Evolutionary conservation across 92 coral and sea anemone genomes (phyloP).

Genomic region (Scolanthus callimorphus): DNA sequence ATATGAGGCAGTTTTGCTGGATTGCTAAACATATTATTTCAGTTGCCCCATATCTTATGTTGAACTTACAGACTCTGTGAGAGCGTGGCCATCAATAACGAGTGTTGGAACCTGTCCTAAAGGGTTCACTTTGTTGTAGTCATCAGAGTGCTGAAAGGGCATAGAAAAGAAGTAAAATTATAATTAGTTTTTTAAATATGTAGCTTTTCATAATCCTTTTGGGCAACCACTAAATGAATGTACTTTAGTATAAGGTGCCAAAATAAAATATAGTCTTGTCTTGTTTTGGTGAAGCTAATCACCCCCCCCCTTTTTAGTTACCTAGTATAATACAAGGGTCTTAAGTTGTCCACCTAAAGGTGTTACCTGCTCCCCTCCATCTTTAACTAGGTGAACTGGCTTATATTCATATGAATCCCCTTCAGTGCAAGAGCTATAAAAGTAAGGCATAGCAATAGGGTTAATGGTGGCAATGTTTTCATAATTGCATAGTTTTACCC

Average conservation of each 20-base stretch:
- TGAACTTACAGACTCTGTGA: constrained; percentile 84
- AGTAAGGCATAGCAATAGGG: too few relatives aligned
- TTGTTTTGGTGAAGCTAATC: neutral
- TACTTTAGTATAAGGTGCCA: too few relatives aligned
- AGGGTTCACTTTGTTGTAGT: constrained; percentile 82
- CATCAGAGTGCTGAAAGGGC: constrained; percentile 65
- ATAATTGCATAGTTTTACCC: too few relatives aligned
- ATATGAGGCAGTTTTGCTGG: too few relatives aligned
- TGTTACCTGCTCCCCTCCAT: constrained; percentile 87
- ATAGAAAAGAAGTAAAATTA: too few relatives aligned
- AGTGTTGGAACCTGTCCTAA: constrained; percentile 71
- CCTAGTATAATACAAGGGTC: too few relatives aligned
- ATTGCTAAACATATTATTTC: too few relatives aligned
- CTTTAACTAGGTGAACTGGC: constrained; percentile 81
- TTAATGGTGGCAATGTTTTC: too few relatives aligned
- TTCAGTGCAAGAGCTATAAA: constrained; percentile 78
- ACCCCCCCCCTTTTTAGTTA: neutral
- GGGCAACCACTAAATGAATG: too few relatives aligned
- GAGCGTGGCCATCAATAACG: constrained; percentile 81
- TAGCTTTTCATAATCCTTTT: too few relatives aligned
- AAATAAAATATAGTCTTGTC: neutral
- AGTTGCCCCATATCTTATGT: too few relatives aligned
- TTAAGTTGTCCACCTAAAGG: neutral
- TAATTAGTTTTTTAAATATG: too few relatives aligned
- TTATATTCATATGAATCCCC: constrained; percentile 87